Evolutionary conservation across 1,140 invertebrate genomes (phyloP).

Genomic region (Drosophila lini): DNA sequence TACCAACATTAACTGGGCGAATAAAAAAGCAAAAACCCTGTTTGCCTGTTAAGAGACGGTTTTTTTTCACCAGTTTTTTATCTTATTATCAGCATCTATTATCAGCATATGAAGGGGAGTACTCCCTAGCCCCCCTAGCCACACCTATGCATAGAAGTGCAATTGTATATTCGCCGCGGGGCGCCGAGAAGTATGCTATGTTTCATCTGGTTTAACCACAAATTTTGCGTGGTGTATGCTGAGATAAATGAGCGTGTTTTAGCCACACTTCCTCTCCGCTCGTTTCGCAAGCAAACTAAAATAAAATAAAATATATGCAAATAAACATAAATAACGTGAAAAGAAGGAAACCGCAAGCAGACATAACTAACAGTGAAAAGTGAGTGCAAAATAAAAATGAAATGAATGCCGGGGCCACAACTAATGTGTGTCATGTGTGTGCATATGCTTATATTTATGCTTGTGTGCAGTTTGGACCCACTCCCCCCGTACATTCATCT

Average conservation of each 20-base stretch:
- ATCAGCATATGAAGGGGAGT: too few species aligned
- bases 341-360: conserved; percentile 72
- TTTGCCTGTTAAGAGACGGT: not conserved
- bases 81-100: too few species aligned
- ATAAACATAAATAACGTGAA: conserved; percentile 74
- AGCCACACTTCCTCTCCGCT: conserved; percentile 31
- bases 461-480: conserved; percentile 11
- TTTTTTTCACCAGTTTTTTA: not conserved
- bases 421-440: conserved; percentile 36
- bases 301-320: conserved; percentile 61
- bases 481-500: conserved; percentile 3
- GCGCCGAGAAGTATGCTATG: conserved; percentile 48
- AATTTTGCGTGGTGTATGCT: conserved; percentile 52
- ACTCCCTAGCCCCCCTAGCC: not conserved
- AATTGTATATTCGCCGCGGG: conserved; percentile 11
- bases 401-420: conserved; percentile 50
- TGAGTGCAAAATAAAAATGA: conserved; percentile 65
- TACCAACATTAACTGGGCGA: not conserved
- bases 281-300: conserved; percentile 37
- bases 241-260: conserved; percentile 60
- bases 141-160: conserved; percentile 3
- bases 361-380: conserved; percentile 80
- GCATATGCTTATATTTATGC: conserved; percentile 39
- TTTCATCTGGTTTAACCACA: conserved; percentile 43
- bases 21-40: not conserved